Evolutionary conservation across 2,888 invertebrate species (phyloP).

Genomic region (Vesta saturnalis): DNA sequence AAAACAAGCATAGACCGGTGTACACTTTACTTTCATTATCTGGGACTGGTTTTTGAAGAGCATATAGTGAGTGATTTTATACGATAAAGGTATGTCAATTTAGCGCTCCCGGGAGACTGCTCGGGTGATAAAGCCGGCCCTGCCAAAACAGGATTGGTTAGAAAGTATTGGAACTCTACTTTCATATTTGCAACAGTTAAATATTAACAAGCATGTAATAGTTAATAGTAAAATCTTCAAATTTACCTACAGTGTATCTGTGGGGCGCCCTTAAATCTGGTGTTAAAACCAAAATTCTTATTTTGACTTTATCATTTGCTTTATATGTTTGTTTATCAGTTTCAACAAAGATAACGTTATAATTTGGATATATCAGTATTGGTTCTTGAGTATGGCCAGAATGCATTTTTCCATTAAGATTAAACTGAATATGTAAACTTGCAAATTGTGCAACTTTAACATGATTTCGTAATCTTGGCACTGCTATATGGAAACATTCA

Average conservation of each 20-base stretch:
- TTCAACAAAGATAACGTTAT: slow-evolving; percentile 65
- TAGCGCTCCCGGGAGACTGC: too few species aligned
- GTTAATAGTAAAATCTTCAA: too few species aligned
- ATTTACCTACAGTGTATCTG: slow-evolving; percentile 38
- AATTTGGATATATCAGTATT: slow-evolving; percentile 58
- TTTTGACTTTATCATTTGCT: slow-evolving; percentile 66
- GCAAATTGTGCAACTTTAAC: slow-evolving; percentile 51
- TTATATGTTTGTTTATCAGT: slow-evolving; percentile 68
- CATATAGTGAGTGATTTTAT: too few species aligned
- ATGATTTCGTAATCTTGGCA: slow-evolving; percentile 47
- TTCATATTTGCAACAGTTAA: too few species aligned
- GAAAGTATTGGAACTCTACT: too few species aligned
- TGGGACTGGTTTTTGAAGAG: too few species aligned
- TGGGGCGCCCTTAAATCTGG: slow-evolving; percentile 64
- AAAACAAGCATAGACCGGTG: too few species aligned
- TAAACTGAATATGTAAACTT: slow-evolving; percentile 54
- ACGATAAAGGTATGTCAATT: too few species aligned
- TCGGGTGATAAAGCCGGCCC: too few species aligned
- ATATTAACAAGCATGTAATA: too few species aligned
- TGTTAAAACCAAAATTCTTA: slow-evolving; percentile 64
- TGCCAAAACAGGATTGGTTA: too few species aligned
- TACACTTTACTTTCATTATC: too few species aligned
- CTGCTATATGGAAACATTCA: slow-evolving; percentile 54
- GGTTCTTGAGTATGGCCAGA: slow-evolving; percentile 56
- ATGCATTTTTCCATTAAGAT: slow-evolving; percentile 49